Evolutionary conservation across 2,888 invertebrate species (phyloP).

Genomic region (Ophion ellenae): DNA sequence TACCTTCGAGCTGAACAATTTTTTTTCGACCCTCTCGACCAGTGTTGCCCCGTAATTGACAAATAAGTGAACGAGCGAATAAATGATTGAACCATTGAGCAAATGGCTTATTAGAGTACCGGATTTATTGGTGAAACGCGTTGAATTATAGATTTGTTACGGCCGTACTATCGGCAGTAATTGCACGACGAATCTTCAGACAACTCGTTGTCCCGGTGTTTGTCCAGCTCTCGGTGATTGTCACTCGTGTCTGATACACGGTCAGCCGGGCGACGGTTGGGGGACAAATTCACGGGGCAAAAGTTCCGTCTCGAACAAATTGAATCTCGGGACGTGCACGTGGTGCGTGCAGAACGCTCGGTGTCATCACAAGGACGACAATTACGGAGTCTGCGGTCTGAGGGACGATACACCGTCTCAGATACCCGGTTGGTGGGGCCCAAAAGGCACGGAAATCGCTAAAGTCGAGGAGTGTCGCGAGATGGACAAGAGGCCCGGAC

Average conservation of each 20-base stretch:
- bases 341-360: slow-evolving; percentile 97
- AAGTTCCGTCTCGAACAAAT: slow-evolving; percentile 89
- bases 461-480: slow-evolving; percentile 91
- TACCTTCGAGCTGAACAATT: no score
- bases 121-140: neutral
- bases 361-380: slow-evolving; percentile 94
- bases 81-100: neutral
- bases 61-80: neutral
- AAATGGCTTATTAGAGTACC: neutral
- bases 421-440: slow-evolving; percentile 96
- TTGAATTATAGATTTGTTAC: slow-evolving; percentile 86
- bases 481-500: slow-evolving; percentile 92
- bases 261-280: slow-evolving; percentile 85
- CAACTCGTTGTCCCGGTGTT: slow-evolving; percentile 94
- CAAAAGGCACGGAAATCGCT: slow-evolving; percentile 91
- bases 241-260: slow-evolving; percentile 94
- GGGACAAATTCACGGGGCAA: slow-evolving; percentile 81
- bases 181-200: slow-evolving; percentile 95
- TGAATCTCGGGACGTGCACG: slow-evolving; percentile 92
- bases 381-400: slow-evolving; percentile 92
- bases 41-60: neutral
- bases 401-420: slow-evolving; percentile 92
- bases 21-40: no score
- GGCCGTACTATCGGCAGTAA: slow-evolving; percentile 94
- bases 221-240: slow-evolving; percentile 96